Evolutionary conservation across 2,797 vertebrate species (phyloP).

Genomic region (Pampus argenteus): DNA sequence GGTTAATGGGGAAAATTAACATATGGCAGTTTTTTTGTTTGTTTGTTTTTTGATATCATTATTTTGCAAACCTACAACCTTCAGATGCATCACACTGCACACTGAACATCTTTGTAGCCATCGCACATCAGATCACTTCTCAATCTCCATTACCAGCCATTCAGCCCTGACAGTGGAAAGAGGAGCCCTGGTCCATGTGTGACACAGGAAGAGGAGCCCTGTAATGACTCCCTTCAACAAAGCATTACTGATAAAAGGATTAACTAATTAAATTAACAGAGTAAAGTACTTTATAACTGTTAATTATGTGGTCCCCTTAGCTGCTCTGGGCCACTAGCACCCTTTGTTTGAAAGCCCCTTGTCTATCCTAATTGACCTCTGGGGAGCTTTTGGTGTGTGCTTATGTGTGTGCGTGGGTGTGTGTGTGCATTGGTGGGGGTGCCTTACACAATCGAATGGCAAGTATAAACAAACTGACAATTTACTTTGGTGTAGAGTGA

Average conservation of each 20-base stretch:
- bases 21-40: constrained; percentile 26
- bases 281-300: constrained; percentile 91
- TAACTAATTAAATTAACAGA: constrained; percentile 87
- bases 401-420: constrained; percentile 32
- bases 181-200: constrained; percentile 52
- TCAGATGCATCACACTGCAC: constrained; percentile 32
- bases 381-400: constrained; percentile 82
- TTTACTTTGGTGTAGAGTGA: constrained; percentile 86
- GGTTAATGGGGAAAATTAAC: constrained; percentile 53
- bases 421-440: constrained; percentile 22
- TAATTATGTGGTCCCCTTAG: constrained; percentile 86
- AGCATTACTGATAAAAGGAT: constrained; percentile 87
- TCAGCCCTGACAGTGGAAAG: constrained; percentile 63
- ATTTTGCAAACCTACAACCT: constrained; percentile 13
- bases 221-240: constrained; percentile 82
- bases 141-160: constrained; percentile 72
- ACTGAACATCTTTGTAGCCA: constrained; percentile 50
- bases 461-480: constrained; percentile 88
- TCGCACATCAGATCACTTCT: constrained; percentile 63
- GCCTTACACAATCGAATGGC: constrained; percentile 86
- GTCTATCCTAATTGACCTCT: constrained; percentile 90
- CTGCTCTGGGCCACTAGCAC: constrained; percentile 86
- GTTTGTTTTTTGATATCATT: constrained; percentile 29
- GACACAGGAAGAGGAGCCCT: constrained; percentile 72
- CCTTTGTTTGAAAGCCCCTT: constrained; percentile 89